Conservation (phyloP, 1,140 invertebrate genomes). For the Octopus bimaculoides region DNA sequence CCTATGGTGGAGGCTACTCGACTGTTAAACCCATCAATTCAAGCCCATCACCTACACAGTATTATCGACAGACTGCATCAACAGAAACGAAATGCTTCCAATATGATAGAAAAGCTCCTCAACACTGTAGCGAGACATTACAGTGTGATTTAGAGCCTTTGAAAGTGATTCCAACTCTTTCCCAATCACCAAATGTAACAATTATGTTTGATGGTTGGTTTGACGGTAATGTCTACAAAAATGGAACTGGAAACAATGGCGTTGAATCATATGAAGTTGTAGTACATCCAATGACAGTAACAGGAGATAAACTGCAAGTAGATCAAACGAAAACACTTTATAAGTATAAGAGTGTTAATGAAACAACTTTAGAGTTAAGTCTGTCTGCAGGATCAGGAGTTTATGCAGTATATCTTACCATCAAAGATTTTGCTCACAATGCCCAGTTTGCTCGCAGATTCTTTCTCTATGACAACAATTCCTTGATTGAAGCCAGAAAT, state of each 20-base stretch:
- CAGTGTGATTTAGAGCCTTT: not conserved
- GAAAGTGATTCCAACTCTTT: not conserved
- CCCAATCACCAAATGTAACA: not conserved
- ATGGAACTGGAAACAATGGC: not conserved
- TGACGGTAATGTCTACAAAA: not conserved
- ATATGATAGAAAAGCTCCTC: not conserved
- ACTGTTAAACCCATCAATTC: not conserved
- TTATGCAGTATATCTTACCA: not conserved
- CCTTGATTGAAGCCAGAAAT: conserved; percentile 14
- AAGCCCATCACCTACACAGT: not conserved
- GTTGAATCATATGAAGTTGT: not conserved
- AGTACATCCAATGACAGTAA: not conserved
- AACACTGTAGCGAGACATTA: not conserved
- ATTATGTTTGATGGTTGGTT: not conserved
- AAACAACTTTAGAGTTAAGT: not conserved
- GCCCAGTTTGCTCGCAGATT: conserved; percentile 25
- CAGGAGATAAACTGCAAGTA: not conserved
- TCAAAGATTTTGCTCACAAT: conserved; percentile 25
- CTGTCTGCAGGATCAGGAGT: not conserved
- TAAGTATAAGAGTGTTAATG: not conserved
- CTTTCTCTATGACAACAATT: conserved; percentile 32
- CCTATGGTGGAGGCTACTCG: not conserved
- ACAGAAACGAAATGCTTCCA: not conserved
- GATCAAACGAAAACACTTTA: not conserved
- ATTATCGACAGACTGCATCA: not conserved